These are phyloP conservation scores for Hirtodrosophila duncani DNA, from an alignment of 2,888 invertebrate species.

Conservation along the genomic window DNA sequence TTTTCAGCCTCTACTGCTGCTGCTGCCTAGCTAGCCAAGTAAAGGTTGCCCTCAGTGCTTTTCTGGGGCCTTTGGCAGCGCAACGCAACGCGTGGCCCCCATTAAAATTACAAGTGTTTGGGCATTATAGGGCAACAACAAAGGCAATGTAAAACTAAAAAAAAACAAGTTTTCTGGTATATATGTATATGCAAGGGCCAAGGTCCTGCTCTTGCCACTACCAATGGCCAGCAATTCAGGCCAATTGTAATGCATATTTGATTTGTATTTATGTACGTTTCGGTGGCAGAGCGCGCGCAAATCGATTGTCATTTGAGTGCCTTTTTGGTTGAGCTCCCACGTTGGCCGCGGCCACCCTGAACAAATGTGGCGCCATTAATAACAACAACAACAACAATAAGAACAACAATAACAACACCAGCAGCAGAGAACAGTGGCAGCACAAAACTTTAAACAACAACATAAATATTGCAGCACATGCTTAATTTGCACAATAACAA, in stretches of 20 bases:
- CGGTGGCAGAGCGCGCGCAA: conserved; percentile 36
- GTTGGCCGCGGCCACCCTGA: conserved; percentile 46
- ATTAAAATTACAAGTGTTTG: conserved; percentile 51
- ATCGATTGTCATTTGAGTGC: conserved; percentile 61
- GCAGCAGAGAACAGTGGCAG: conserved; percentile 10
- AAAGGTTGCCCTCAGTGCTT: conserved; percentile 7
- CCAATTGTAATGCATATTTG: conserved; percentile 70
- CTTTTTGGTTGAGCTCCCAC: no score
- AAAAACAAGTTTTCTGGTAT: conserved; percentile 22
- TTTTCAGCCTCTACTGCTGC: not conserved
- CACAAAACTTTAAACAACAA: conserved; percentile 42
- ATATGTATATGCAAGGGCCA: not conserved
- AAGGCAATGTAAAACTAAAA: conserved; percentile 26
- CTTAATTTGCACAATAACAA: not conserved
- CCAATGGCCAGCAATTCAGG: conserved; percentile 43
- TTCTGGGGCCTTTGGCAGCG: not conserved
- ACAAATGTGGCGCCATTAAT: conserved; percentile 61
- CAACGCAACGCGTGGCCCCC: conserved; percentile 20
- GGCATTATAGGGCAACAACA: conserved; percentile 19
- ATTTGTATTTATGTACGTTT: conserved; percentile 58
- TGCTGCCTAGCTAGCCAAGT: conserved; percentile 6
- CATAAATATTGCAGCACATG: conserved; percentile 40
- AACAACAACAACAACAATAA: conserved; percentile 22
- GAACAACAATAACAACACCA: conserved; percentile 9
- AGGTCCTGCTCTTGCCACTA: conserved; percentile 7